Conservation (phyloP, 2,888 invertebrate genomes). For the Furcula furcula region DNA sequence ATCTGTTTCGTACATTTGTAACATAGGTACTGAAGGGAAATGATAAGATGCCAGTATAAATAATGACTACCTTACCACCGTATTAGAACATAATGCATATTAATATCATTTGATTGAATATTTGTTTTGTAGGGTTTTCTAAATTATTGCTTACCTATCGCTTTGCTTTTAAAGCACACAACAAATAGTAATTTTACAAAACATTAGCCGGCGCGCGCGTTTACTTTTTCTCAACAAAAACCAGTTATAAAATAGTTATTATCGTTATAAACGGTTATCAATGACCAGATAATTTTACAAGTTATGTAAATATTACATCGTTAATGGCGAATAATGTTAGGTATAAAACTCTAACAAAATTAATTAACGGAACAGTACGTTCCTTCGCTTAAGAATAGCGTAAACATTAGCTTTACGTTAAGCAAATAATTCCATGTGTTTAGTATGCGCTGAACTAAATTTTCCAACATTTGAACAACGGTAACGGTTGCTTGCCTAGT, state of each 20-base stretch:
- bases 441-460: neutral
- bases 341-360: neutral
- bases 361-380: neutral
- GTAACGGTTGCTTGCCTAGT: neutral
- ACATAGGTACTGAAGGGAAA: too few relatives aligned
- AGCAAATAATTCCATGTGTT: conserved; percentile 1
- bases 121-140: too few relatives aligned
- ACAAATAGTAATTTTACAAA: too few relatives aligned
- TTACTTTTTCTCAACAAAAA: neutral
- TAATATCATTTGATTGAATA: too few relatives aligned
- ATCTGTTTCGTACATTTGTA: too few relatives aligned
- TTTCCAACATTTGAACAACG: neutral
- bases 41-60: too few relatives aligned
- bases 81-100: too few relatives aligned
- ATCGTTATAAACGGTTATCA: neutral
- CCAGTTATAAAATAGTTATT: neutral
- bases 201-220: too few relatives aligned
- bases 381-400: neutral
- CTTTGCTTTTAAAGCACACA: too few relatives aligned
- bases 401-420: neutral
- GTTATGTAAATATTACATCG: conserved; percentile 1
- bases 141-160: too few relatives aligned
- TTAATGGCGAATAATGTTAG: neutral
- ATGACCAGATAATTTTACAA: neutral
- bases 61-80: too few relatives aligned